Conservation (phyloP, 2,113 vertebrate species). For the Cromileptes altivelis region DNA sequence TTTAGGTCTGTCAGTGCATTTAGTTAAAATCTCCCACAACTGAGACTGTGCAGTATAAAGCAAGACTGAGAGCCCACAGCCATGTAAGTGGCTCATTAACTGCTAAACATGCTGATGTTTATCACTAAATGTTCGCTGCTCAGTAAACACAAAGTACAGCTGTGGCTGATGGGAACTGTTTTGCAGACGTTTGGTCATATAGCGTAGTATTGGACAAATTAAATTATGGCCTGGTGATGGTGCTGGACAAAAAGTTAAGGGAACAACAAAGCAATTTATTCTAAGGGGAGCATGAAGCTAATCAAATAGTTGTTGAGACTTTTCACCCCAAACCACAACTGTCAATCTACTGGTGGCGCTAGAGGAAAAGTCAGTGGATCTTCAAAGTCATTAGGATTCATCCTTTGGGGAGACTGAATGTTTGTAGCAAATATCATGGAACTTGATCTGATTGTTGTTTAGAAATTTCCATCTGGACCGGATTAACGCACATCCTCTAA, state of each 20-base stretch:
- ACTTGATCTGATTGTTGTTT: too few relatives aligned
- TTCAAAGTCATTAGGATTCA: too few relatives aligned
- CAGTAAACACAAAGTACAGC: neutral
- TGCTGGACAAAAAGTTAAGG: neutral
- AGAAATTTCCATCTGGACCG: too few relatives aligned
- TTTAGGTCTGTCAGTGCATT: neutral
- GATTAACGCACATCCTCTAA: too few relatives aligned
- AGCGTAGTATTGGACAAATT: neutral
- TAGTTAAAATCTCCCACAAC: neutral
- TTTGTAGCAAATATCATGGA: too few relatives aligned
- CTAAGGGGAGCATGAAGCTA: neutral
- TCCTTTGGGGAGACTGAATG: too few relatives aligned
- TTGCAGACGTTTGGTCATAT: neutral
- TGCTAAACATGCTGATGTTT: conserved; percentile 5
- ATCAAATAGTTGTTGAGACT: neutral
- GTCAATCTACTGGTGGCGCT: too few relatives aligned
- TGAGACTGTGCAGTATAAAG: neutral
- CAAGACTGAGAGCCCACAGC: neutral
- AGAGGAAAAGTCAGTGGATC: too few relatives aligned
- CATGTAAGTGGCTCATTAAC: neutral
- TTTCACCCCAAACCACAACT: too few relatives aligned
- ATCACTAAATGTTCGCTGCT: neutral
- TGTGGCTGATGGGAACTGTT: neutral
- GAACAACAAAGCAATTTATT: too few relatives aligned
- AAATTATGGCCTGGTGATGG: neutral